Percentiles rank a stretch among this genome's conserved stretches.
phyloP scores from a whole-genome alignment of 35 echinoderm and acorn worm genomes.

The Holothuria glaberrima region DNA sequence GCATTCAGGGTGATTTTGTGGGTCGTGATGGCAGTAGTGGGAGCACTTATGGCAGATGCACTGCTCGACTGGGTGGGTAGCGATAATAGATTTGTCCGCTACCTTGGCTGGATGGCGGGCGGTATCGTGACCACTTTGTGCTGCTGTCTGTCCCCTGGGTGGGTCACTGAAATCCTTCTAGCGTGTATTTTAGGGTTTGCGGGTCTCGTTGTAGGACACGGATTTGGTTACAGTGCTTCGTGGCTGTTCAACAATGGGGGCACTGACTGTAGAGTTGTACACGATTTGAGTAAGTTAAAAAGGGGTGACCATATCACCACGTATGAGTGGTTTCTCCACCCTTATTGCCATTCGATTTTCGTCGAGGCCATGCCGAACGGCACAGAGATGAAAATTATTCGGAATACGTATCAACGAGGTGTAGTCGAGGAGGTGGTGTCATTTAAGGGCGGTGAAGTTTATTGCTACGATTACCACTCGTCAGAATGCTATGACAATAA shows the following conservation, averaged over 20 bases:
- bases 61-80: not conserved
- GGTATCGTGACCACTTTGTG: not conserved
- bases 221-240: not conserved
- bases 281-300: not conserved
- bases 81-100: not conserved
- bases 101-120: not conserved
- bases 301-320: slow-evolving; percentile 14
- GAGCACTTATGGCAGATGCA: not conserved
- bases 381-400: slow-evolving; percentile 34
- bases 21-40: not conserved
- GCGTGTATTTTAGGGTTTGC: not conserved
- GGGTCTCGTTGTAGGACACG: not conserved
- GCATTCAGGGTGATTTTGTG: too few species aligned
- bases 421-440: slow-evolving; percentile 13
- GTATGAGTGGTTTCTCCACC: slow-evolving; percentile 31
- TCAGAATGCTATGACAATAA: not conserved
- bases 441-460: not conserved
- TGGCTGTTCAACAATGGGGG: not conserved
- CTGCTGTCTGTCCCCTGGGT: not conserved
- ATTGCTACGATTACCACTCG: slow-evolving; percentile 20
- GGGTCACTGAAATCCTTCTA: not conserved
- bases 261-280: not conserved
- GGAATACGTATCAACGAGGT: slow-evolving; percentile 38
- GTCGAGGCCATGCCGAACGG: slow-evolving; percentile 16
- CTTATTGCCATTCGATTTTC: slow-evolving; percentile 38